Conservation (phyloP, 2,888 invertebrate genomes). For the Parelbella ahira region DNA sequence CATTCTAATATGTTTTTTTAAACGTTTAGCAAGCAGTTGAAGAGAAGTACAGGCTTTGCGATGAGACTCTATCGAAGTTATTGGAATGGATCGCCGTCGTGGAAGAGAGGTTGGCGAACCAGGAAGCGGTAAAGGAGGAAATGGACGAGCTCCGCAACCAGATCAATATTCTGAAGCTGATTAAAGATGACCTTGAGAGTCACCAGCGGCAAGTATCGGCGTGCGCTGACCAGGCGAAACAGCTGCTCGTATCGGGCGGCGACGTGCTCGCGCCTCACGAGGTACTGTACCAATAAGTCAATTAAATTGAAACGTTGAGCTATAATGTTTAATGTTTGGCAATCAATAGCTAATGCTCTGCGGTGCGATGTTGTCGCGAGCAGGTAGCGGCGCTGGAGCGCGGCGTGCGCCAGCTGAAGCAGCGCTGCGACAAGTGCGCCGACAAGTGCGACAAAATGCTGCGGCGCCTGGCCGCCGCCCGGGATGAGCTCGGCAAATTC, state of each 20-base stretch:
- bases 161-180: conserved; percentile 93
- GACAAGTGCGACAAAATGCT: conserved; percentile 90
- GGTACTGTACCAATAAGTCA: too few species aligned
- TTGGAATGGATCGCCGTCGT: conserved; percentile 93
- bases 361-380: too few species aligned
- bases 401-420: conserved; percentile 90
- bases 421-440: conserved; percentile 89
- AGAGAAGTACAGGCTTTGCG: conserved; percentile 95
- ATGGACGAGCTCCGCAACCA: conserved; percentile 93
- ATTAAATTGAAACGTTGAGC: too few species aligned
- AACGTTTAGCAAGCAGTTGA: conserved; percentile 93
- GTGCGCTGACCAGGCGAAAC: conserved; percentile 93
- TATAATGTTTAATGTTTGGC: too few species aligned
- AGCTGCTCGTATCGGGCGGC: conserved; percentile 92
- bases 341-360: too few species aligned
- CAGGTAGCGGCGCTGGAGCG: conserved; percentile 90
- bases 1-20: too few species aligned
- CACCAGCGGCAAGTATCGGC: conserved; percentile 91
- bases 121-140: conserved; percentile 92
- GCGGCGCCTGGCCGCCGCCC: conserved; percentile 86
- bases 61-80: conserved; percentile 90
- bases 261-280: conserved; percentile 96
- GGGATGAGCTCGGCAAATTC: conserved; percentile 94
- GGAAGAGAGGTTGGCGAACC: conserved; percentile 90
- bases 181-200: conserved; percentile 93